A percentile compares a stretch with the other conserved stretches of the same genome.
Evolutionary conservation across 92 coral and sea anemone species (phyloP).

Genomic region (Palythoa caribaeorum): DNA sequence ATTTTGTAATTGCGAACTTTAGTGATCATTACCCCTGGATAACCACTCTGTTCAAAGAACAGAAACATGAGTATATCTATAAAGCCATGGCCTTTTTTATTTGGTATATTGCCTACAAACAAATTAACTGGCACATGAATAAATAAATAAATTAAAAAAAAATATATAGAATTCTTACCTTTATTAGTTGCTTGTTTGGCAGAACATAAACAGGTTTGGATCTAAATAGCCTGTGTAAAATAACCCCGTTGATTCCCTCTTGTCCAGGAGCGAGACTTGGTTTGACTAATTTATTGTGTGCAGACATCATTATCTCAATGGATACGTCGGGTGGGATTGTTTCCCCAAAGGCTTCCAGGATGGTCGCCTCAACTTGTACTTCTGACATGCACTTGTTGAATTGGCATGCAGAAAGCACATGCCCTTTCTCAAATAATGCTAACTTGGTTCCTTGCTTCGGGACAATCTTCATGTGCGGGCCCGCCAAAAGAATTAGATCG

Average conservation of each 20-base stretch:
- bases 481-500: conserved; percentile 18
- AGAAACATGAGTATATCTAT: background rate
- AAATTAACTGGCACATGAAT: background rate
- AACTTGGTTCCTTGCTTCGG: conserved; percentile 39
- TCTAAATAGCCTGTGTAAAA: conserved; percentile 15
- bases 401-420: conserved; percentile 24
- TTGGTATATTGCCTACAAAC: conserved; percentile 1
- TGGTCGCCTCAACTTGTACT: conserved; percentile 31
- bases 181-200: conserved; percentile 18
- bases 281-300: conserved; percentile 28
- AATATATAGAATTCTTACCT: background rate
- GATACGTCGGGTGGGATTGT: conserved; percentile 14
- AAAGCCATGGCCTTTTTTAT: background rate
- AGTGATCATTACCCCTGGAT: background rate
- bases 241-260: conserved; percentile 27
- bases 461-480: conserved; percentile 11
- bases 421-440: conserved; percentile 19
- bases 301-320: conserved; percentile 25
- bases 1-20: background rate
- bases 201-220: conserved; percentile 27
- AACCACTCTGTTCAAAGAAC: background rate
- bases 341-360: conserved; percentile 23
- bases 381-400: conserved; percentile 38
- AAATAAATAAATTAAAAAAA: background rate
- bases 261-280: conserved; percentile 34